These are phyloP conservation scores for Dascyllus trimaculatus DNA, from an alignment of 2,113 vertebrate species.

Conservation along the genomic window DNA sequence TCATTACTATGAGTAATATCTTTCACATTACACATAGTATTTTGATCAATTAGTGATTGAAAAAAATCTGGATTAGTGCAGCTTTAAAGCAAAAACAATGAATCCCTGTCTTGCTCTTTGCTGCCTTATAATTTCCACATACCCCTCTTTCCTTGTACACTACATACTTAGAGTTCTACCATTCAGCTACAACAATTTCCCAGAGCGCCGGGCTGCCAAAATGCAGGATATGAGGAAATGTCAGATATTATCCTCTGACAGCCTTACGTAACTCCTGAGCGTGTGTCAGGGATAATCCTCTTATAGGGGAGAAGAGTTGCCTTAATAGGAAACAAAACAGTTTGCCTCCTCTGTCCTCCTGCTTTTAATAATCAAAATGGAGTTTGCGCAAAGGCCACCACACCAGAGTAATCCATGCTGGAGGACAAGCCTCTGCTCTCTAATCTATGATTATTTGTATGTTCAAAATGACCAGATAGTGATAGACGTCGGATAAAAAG, in stretches of 20 bases:
- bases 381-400: slow-evolving; percentile 42
- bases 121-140: not conserved
- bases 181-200: slow-evolving; percentile 22
- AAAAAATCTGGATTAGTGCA: not conserved
- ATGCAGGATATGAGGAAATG: slow-evolving; percentile 70
- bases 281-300: slow-evolving; percentile 77
- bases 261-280: slow-evolving; percentile 72
- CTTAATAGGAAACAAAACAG: slow-evolving; percentile 71
- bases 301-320: slow-evolving; percentile 64
- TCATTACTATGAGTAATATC: too few relatives aligned
- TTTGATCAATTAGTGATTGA: not conserved
- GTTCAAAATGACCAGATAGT: slow-evolving; percentile 32
- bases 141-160: not conserved
- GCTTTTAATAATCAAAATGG: slow-evolving; percentile 80
- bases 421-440: slow-evolving; percentile 60
- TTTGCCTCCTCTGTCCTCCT: slow-evolving; percentile 64
- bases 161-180: not conserved
- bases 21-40: not conserved
- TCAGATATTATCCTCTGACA: slow-evolving; percentile 74
- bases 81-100: not conserved
- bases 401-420: slow-evolving; percentile 63
- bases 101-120: not conserved
- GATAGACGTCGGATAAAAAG: slow-evolving; percentile 38
- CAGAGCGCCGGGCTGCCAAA: slow-evolving; percentile 57
- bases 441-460: slow-evolving; percentile 58